Base-by-base conservation (phyloP, 2,888 invertebrate genomes). In the Salpingus planirostris region DNA sequence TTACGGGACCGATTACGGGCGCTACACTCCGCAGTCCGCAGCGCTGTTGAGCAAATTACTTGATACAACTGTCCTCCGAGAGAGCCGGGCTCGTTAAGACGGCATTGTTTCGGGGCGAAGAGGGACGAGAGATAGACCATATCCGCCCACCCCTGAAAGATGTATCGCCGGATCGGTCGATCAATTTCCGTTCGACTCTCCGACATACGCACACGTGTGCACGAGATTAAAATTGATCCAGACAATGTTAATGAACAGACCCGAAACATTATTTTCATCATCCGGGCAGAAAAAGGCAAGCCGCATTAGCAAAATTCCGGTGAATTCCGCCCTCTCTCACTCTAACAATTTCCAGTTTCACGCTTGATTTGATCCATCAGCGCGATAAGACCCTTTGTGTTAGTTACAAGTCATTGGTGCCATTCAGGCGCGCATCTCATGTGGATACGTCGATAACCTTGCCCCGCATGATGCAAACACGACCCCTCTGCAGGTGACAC, bases 31-130 rank as follows among this genome's bases (percentile, higher is more conserved):
- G 40, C 41, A 36, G 41, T 49, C 47, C 40, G 40, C 41, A 36
- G 41, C 46, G 40, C 47, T 49, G 49, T 49, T 43, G 45, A 47
- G 47, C 55, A 57, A 59, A 59, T 59, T 59, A 49, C 57, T 57
- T 50, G 55, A 57, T 56, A 57, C 55, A 56, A 56, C 55, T 54
- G 56, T 52, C 53, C 52, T 46, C 49, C 50, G 51, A 51, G 52
- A 43, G n/a, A n/a, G n/a, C n/a, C n/a, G n/a, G 47, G 51, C 59
- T 59, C 59, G 57, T 59, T 59, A 59, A 58, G 57, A 52, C 43
- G 48, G 50, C 46, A 57, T 59, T 59, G 59, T 59, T 55, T 46
- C 43, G 43, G 38, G 28, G 42, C n/a, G n/a, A n/a, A n/a, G n/a
- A n/a, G n/a, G n/a, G n/a, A n/a, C n/a, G n/a, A n/a, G n/a, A n/a